Evolutionary conservation across 2,113 vertebrate species (phyloP).

Genomic region (Thamnophis sirtalis): DNA sequence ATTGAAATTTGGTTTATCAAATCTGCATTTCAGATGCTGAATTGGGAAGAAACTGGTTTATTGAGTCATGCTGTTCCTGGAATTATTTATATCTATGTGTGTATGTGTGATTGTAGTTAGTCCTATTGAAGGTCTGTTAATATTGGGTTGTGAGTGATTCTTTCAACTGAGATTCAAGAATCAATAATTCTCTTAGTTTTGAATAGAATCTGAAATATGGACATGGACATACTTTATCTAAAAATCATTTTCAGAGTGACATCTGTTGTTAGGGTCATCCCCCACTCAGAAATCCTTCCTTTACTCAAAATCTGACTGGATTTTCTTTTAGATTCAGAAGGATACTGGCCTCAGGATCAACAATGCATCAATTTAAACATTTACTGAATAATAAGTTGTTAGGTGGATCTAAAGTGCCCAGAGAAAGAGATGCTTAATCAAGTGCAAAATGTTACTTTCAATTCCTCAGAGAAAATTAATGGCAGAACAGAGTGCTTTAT

Average conservation of each 20-base stretch:
- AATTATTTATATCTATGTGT: constrained; percentile 37
- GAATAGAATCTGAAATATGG: neutral
- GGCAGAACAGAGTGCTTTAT: constrained; percentile 65
- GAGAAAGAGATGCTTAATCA: constrained; percentile 71
- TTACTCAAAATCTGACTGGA: constrained; percentile 31
- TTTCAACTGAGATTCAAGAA: neutral
- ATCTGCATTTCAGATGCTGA: constrained; percentile 59
- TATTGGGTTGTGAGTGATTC: neutral
- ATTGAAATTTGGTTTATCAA: constrained; percentile 55
- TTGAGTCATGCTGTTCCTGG: constrained; percentile 54
- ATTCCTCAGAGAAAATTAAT: constrained; percentile 71
- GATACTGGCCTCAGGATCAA: constrained; percentile 40
- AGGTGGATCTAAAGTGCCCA: constrained; percentile 54
- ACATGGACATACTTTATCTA: constrained; percentile 4
- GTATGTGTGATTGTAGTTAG: constrained; percentile 57
- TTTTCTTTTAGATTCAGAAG: constrained; percentile 45
- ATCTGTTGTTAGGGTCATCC: neutral
- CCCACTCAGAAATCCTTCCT: neutral
- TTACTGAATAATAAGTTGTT: constrained; percentile 55
- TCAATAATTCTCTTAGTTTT: rapidly evolving
- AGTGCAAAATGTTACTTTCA: constrained; percentile 74
- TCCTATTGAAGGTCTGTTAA: constrained; percentile 14
- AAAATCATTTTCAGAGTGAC: constrained; percentile 45
- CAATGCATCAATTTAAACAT: constrained; percentile 47
- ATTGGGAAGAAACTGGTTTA: constrained; percentile 57